Evolutionary conservation across 1,140 invertebrate species (phyloP), one percentile per base, ranked within the genome.

Genomic region (Archegozetes longisetosus): DNA sequence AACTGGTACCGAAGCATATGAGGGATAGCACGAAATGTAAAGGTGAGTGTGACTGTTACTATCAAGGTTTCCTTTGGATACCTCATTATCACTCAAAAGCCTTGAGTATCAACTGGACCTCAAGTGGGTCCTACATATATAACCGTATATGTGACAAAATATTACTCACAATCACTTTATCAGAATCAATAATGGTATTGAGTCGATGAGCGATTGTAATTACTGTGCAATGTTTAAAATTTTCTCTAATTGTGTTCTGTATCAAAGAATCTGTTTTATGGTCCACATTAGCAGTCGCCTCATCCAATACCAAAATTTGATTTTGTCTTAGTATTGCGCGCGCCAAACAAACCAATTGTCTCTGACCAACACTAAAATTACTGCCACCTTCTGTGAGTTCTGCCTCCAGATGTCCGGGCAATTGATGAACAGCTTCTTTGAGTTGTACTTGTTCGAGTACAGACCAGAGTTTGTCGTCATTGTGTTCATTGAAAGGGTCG

Each of bases 311-410:
- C n/a, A n/a, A n/a, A n/a, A 74, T 68, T 24, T 68, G 66, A 53
- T 68, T 70, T n/a, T 70, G 66, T 26, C 68, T 60, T 0, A 76
- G 64, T 68, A 75, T 83, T 81, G 75, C 75, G 59, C 74, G 60
- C 1, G 75, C 76, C 2, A 77, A 64, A n/a, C n/a, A n/a, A n/a
- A n/a, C n/a, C n/a, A n/a, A n/a, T n/a, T n/a, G n/a, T n/a, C n/a
- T n/a, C n/a, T 90, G 85, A 0, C 86, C 86, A 55, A 86, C 82
- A 61, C 82, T 85, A 67, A 87, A 84, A 70, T 87, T 87, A 26
- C 74, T 72, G 14, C 85, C 86, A 17, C 83, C 82, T 69, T 87
- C 84, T 1, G 78, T 77, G 62, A 88, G 79, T 68, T 78, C 78
- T 28, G 78, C 80, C 64, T 80, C 77, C 26, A 87, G 70, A 0